phyloP scores from a whole-genome alignment of 1,140 invertebrate genomes.

The Formica selysi region DNA sequence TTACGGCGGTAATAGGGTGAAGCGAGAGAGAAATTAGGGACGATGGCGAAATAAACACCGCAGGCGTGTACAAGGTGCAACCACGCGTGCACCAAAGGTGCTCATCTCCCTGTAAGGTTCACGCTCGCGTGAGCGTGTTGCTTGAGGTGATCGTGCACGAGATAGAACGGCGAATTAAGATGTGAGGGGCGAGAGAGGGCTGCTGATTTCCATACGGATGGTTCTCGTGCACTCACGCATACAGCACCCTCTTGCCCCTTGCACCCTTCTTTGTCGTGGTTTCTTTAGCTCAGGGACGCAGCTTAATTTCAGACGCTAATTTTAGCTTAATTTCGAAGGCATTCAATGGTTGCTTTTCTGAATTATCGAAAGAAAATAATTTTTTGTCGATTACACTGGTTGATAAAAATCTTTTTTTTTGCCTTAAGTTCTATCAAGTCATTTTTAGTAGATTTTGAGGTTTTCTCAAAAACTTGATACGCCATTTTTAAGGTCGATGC shows the following conservation, averaged over 20 bases:
- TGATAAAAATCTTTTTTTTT: too few species aligned
- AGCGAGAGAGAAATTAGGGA: constrained; percentile 32
- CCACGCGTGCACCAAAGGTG: constrained; percentile 40
- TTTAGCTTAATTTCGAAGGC: not conserved
- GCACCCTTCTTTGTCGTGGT: constrained; percentile 8
- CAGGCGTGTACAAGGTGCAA: constrained; percentile 29
- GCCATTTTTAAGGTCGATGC: too few species aligned
- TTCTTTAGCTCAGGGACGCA: constrained; percentile 29
- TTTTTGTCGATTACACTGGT: too few species aligned
- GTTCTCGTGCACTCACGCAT: constrained; percentile 34
- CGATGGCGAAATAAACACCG: constrained; percentile 49
- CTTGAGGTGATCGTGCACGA: constrained; percentile 59
- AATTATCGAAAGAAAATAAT: too few species aligned
- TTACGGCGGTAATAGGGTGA: constrained; percentile 17
- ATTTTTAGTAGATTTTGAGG: too few species aligned
- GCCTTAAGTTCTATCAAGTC: too few species aligned
- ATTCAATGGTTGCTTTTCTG: not conserved
- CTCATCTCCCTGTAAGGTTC: constrained; percentile 15
- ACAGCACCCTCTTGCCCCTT: not conserved
- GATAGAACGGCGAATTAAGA: constrained; percentile 62
- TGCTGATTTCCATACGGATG: constrained; percentile 74
- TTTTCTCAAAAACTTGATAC: too few species aligned
- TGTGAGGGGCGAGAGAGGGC: constrained; percentile 47
- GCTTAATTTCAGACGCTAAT: constrained; percentile 2
- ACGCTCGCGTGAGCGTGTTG: constrained; percentile 60